Base-by-base conservation (phyloP, 92 coral and sea anemone genomes). In the Palythoa caribaeorum region DNA sequence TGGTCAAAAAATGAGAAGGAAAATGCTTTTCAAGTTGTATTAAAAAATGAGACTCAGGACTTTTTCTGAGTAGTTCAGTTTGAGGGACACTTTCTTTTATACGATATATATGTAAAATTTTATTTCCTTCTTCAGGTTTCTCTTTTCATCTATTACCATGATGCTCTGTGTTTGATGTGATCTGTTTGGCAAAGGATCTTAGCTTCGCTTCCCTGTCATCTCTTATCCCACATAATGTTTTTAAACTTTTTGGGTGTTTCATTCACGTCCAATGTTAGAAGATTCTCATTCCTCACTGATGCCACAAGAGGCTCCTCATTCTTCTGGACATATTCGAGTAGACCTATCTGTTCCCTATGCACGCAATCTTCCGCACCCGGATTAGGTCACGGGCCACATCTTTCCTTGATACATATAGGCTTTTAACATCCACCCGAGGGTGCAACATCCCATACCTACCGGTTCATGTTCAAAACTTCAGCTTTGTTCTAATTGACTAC, bases 401-500 rank as follows among this genome's bases (percentile, higher is more conserved):
- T 80, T 36, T 38, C 57, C 89, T 88, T 48, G 88, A 75, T 44
- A 76, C 48, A 47, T 84, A 83, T 10, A 84, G 14, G 50, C 92
- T 88, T 8, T 80, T 68, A 38, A 83, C 84, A 57, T 68, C 80
- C 52, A 68, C 52, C 65, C 84, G 63, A 55, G 92, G 76, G 65
- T 89, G 85, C 5, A 76, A 78, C 88, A 79, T 79, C 84, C 80
- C 51, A 71, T 71, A 71, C 5, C 76, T 71, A 36, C 35, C 48
- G 21, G 35, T 71, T 50, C 39, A 35, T 76, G 72, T 38, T 70
- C 73, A 84, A 68, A 48, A 89, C 35, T 2, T 89, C 89, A 47
- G 79, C 75, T 60, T 89, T 89, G 6, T 62, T 89, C 89, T 79
- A 89, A 14, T 89, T 72, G 15, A 89, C 66, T 76, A 60, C 37